Evolutionary conservation across 2,113 vertebrate genomes (phyloP).

Genomic region (Platichthys stellatus): DNA sequence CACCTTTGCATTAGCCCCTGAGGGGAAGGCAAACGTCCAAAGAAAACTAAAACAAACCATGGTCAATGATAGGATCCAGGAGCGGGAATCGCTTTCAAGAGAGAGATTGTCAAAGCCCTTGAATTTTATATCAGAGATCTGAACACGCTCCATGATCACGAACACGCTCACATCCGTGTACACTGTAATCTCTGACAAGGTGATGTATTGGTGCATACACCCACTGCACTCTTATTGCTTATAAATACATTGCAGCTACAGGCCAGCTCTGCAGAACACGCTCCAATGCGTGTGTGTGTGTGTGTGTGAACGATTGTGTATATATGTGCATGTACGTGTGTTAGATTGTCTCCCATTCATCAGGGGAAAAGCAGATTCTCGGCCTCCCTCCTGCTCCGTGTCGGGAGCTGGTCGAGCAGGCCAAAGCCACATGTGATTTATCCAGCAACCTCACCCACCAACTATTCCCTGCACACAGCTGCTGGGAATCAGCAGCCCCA

Average conservation of each 20-base stretch:
- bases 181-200: slow-evolving; percentile 52
- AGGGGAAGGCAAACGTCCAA: slow-evolving; percentile 28
- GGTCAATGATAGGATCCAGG: slow-evolving; percentile 28
- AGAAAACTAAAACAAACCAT: slow-evolving; percentile 44
- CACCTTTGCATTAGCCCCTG: slow-evolving; percentile 22
- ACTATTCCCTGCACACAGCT: slow-evolving; percentile 74
- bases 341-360: slow-evolving; percentile 61
- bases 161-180: not conserved
- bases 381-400: slow-evolving; percentile 56
- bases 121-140: slow-evolving; percentile 30
- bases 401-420: slow-evolving; percentile 55
- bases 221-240: slow-evolving; percentile 57
- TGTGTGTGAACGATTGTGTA: no score
- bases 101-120: slow-evolving; percentile 21
- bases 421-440: slow-evolving; percentile 77
- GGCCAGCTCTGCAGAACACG: slow-evolving; percentile 18
- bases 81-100: slow-evolving; percentile 18
- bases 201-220: slow-evolving; percentile 49
- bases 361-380: slow-evolving; percentile 59
- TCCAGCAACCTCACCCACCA: slow-evolving; percentile 76
- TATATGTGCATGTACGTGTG: slow-evolving; percentile 30
- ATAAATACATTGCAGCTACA: slow-evolving; percentile 59
- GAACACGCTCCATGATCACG: slow-evolving; percentile 4
- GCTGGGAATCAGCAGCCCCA: slow-evolving; percentile 68
- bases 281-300: slow-evolving; percentile 12